Base-by-base conservation (phyloP, 2,113 vertebrate species). In the Benitochromis conjunctus region DNA sequence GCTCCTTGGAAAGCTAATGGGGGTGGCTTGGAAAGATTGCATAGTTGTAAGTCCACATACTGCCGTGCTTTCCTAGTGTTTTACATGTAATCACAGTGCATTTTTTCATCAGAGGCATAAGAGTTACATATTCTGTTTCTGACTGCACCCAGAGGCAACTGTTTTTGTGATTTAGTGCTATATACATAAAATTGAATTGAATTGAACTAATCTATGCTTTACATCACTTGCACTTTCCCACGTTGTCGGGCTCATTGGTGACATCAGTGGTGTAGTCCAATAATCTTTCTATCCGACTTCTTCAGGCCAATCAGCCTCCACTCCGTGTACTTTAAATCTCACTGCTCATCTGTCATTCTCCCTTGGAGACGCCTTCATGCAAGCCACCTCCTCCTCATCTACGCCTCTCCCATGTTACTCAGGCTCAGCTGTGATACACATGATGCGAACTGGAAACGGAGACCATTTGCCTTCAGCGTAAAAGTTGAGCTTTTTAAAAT, bases 241-340 rank as follows among this genome's bases (percentile, higher is more conserved):
- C 34, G 7, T 10, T 64, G 60, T n/a, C 0, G 4, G 6, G 0
- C 10, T 64, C 10, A 38, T 7, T 64, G 60, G 60, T 38, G 34
- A 64, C 6, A 1, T 38, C 34, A 64, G 34, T 21, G 0, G 6
- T 64, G 2, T 64, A 13, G 60, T 64, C 19, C 60, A 38, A 0
- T 64, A 64, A 38, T 38, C 19, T 38, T 64, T 8, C 60, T 38
- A 38, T 64, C 60, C 0, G 10, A 64, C 10, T 38, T 64, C 60
- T 38, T 38, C 34, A 38, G 0, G 10, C 34, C 60, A 64, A 7
- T 19, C 34, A 38, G 34, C 60, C 2, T 64, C 60, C 4, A 13
- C 6, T 64, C 34, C n/a, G 18, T 38, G 1, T 64, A 64, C 60
- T 38, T 64, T 0, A 64, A n/a, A 36, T n/a, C 10, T 0, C 18